Conservation (phyloP, 2,113 vertebrate genomes). For the Gallinago media region DNA sequence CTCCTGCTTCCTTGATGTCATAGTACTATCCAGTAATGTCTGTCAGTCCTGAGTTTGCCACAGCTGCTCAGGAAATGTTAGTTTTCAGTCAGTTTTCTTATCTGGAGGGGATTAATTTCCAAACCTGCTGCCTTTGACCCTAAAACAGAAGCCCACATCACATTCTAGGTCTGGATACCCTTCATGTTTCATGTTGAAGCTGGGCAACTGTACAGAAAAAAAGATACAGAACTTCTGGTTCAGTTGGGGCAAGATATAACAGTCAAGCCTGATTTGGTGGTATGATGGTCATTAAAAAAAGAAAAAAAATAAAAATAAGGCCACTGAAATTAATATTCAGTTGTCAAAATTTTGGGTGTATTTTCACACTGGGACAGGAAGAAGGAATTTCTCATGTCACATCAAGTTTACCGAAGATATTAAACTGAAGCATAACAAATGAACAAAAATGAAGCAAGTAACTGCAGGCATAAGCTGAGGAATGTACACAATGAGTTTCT, state of each 20-base stretch:
- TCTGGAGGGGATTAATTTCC: background rate
- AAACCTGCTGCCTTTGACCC: background rate
- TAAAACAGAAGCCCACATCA: background rate
- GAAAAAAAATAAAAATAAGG: background rate
- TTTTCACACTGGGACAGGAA: background rate
- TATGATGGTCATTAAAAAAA: background rate
- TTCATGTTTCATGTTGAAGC: background rate
- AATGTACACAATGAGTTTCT: background rate
- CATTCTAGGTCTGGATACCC: background rate
- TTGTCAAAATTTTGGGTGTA: background rate
- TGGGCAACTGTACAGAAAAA: background rate
- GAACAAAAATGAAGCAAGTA: background rate
- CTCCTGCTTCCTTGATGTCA: background rate
- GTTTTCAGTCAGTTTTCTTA: background rate
- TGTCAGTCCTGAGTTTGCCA: background rate
- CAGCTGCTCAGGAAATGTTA: background rate
- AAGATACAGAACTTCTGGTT: background rate
- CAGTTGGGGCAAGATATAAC: background rate
- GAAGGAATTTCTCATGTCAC: background rate
- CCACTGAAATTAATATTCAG: background rate
- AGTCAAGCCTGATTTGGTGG: background rate
- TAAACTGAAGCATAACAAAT: background rate
- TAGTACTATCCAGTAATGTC: background rate
- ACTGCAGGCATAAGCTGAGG: background rate
- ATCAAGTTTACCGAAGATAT: background rate